These are phyloP conservation scores for Crioceris asparagi DNA, from an alignment of 2,888 invertebrate genomes.

Conservation along the genomic window DNA sequence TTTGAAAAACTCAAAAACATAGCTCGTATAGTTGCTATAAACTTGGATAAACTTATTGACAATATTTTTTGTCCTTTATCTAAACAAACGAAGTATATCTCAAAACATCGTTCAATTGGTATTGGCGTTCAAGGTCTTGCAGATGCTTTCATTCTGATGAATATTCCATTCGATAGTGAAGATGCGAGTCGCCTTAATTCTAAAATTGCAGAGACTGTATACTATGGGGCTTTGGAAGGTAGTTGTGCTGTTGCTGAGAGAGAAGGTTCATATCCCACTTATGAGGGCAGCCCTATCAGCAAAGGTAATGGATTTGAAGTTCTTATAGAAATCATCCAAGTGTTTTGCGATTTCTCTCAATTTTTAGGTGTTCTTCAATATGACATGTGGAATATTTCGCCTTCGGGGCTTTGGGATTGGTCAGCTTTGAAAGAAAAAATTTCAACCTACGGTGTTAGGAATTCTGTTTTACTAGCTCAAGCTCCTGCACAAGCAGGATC, in stretches of 20 bases:
- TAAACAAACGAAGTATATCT: slow-evolving; percentile 82
- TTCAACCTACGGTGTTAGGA: slow-evolving; percentile 78
- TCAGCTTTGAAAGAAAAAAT: slow-evolving; percentile 68
- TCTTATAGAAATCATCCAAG: no score
- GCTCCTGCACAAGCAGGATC: slow-evolving; percentile 99
- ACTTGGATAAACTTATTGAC: slow-evolving; percentile 95
- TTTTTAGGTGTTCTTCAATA: slow-evolving; percentile 79
- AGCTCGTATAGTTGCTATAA: slow-evolving; percentile 77
- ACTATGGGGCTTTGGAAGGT: slow-evolving; percentile 92
- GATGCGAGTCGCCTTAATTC: slow-evolving; percentile 79
- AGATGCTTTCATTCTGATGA: slow-evolving; percentile 89
- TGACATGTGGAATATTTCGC: slow-evolving; percentile 93
- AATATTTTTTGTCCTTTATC: slow-evolving; percentile 90
- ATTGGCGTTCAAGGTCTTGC: slow-evolving; percentile 95
- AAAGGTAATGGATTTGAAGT: no score
- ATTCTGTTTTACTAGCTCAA: slow-evolving; percentile 84
- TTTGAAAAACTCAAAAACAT: slow-evolving; percentile 79
- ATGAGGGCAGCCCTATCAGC: slow-evolving; percentile 79
- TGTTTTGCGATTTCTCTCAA: no score
- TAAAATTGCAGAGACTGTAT: slow-evolving; percentile 96
- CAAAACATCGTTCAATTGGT: slow-evolving; percentile 73
- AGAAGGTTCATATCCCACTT: slow-evolving; percentile 81
- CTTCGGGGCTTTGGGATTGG: slow-evolving; percentile 89
- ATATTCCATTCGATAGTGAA: slow-evolving; percentile 84
- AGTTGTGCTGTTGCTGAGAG: slow-evolving; percentile 87